Percentiles rank a stretch among this genome's conserved stretches.
Conservation (phyloP, 1,140 invertebrate species). For the Drosophila setifemur region DNA sequence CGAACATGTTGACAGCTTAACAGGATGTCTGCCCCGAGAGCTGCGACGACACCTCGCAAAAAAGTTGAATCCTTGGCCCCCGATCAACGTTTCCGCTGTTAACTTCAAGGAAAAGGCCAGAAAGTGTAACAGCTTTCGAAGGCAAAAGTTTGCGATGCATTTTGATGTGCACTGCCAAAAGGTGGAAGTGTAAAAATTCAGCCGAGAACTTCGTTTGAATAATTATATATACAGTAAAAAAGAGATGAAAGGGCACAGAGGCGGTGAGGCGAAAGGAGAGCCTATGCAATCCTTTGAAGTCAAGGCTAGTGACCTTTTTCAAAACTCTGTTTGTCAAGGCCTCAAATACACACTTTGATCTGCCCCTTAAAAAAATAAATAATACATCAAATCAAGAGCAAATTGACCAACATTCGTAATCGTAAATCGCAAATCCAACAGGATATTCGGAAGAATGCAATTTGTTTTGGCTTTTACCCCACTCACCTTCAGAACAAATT, state of each 20-base stretch:
- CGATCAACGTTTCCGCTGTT: conserved; percentile 2
- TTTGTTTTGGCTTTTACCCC: conserved; percentile 6
- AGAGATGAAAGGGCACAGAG: conserved; percentile 28
- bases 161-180: conserved; percentile 57
- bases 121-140: conserved; percentile 47
- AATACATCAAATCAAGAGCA: conserved; percentile 10
- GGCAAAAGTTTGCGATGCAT: conserved; percentile 64
- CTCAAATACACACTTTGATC: conserved; percentile 26
- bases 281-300: conserved; percentile 30
- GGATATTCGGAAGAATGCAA: conserved; percentile 20
- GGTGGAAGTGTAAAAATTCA: conserved; percentile 7
- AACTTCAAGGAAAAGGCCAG: conserved; percentile 50
- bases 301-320: conserved; percentile 52
- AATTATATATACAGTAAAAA: conserved; percentile 32
- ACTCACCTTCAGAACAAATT: conserved; percentile 27
- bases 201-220: conserved; percentile 41
- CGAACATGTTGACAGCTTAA: conserved; percentile 76
- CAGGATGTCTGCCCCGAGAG: conserved; percentile 49
- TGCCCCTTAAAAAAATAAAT: neutral
- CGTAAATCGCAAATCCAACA: conserved; percentile 1
- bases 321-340: conserved; percentile 18
- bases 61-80: conserved; percentile 21
- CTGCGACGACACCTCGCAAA: conserved; percentile 8
- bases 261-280: conserved; percentile 9
- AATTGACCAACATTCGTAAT: conserved; percentile 23